phyloP scores from a whole-genome alignment of 2,113 vertebrate species.

The Sapayoa aenigma region DNA sequence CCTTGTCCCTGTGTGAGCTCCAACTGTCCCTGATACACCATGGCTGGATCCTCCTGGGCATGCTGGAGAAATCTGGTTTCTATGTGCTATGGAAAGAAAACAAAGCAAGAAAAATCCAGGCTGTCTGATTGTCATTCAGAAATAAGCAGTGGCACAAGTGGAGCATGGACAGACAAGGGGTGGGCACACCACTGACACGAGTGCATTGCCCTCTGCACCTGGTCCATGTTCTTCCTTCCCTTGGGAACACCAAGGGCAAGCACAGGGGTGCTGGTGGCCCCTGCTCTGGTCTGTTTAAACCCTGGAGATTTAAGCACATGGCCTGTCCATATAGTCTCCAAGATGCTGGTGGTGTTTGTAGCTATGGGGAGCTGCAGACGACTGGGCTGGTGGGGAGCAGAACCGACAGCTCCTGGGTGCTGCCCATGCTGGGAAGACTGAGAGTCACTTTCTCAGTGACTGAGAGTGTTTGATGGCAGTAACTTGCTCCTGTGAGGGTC shows the following conservation, averaged over 20 bases:
- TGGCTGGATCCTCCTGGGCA: not conserved
- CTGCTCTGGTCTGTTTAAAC: not conserved
- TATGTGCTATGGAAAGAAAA: not conserved
- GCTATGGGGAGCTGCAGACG: not conserved
- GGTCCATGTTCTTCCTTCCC: not conserved
- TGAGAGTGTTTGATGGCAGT: not conserved
- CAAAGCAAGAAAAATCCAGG: not conserved
- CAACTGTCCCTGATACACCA: not conserved
- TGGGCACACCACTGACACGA: not conserved
- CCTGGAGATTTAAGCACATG: not conserved
- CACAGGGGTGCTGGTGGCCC: not conserved
- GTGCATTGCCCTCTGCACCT: not conserved
- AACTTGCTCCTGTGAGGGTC: not conserved
- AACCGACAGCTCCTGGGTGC: not conserved
- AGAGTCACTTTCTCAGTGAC: rapidly evolving
- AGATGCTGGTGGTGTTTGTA: not conserved
- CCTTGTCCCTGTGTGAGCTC: rapidly evolving
- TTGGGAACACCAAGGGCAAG: not conserved
- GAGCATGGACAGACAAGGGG: not conserved
- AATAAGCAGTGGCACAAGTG: not conserved
- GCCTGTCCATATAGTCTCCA: not conserved
- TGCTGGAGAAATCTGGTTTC: not conserved
- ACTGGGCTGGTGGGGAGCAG: not conserved
- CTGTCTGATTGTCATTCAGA: not conserved
- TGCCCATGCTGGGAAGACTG: not conserved